phyloP scores from a whole-genome alignment of 1,140 invertebrate genomes.

The Sitophilus oryzae region DNA sequence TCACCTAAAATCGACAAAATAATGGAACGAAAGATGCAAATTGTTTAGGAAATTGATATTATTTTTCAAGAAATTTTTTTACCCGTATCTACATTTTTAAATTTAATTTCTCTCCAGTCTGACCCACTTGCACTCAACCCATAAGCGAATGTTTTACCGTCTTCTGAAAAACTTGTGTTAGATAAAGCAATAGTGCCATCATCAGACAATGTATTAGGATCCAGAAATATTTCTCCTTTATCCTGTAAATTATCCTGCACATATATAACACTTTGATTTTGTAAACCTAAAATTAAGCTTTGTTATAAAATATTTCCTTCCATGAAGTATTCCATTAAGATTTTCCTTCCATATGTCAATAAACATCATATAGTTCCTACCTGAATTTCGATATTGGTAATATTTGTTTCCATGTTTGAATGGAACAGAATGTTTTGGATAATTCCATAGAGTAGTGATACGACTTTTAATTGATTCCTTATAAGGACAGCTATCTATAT shows the following conservation, averaged over 20 bases:
- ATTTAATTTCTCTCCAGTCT: conserved; percentile 91
- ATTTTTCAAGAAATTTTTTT: conserved; percentile 17
- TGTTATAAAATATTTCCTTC: too few relatives aligned
- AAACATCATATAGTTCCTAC: conserved; percentile 45
- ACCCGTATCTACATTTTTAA: conserved; percentile 72
- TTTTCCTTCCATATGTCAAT: not conserved
- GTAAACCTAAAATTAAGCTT: conserved; percentile 35
- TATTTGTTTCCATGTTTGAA: conserved; percentile 77
- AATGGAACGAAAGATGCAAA: conserved; percentile 4
- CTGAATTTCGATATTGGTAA: conserved; percentile 91
- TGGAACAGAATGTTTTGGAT: conserved; percentile 90
- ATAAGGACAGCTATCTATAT: conserved; percentile 68
- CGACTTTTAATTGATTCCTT: conserved; percentile 67
- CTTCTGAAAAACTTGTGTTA: conserved; percentile 77
- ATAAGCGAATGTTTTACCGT: conserved; percentile 87
- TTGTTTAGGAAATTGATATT: too few relatives aligned
- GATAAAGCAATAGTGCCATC: conserved; percentile 90
- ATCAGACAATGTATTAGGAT: conserved; percentile 86
- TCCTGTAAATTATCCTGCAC: conserved; percentile 75
- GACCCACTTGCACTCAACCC: conserved; percentile 87
- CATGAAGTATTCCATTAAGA: not conserved
- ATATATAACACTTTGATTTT: conserved; percentile 78
- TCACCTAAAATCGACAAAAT: conserved; percentile 47
- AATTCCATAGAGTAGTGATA: conserved; percentile 91
- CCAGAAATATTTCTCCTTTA: conserved; percentile 84